Conservation (phyloP, 2,113 vertebrate genomes). For the Passer montanus region DNA sequence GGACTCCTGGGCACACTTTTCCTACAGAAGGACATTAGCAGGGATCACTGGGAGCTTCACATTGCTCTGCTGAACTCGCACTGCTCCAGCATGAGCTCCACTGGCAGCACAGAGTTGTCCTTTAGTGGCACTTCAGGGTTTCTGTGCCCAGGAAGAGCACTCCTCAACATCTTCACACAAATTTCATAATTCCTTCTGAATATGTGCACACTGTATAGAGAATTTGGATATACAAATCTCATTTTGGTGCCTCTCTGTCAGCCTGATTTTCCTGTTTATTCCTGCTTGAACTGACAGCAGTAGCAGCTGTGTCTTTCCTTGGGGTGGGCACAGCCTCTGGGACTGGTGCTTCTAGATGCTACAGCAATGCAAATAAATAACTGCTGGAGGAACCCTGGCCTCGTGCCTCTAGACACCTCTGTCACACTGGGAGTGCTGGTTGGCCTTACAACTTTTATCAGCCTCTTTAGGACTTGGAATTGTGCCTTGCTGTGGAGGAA, state of each 20-base stretch:
- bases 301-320: background rate
- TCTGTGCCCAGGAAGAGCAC: background rate
- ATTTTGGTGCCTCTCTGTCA: background rate
- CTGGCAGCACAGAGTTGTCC: background rate
- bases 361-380: background rate
- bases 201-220: background rate
- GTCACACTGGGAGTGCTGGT: background rate
- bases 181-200: background rate
- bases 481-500: constrained; percentile 38
- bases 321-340: background rate
- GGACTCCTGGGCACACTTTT: background rate
- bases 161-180: background rate
- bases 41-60: rapidly evolving
- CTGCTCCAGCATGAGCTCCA: background rate
- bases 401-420: background rate
- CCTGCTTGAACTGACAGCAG: background rate
- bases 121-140: background rate
- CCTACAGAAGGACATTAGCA: background rate
- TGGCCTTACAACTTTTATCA: constrained; percentile 46
- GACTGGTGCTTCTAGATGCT: background rate
- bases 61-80: background rate
- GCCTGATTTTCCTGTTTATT: background rate
- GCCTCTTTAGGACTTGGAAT: constrained; percentile 39
- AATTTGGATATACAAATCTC: background rate
- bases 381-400: background rate